Conservation (phyloP, 2,113 vertebrate species). For the Nibea coibor region DNA sequence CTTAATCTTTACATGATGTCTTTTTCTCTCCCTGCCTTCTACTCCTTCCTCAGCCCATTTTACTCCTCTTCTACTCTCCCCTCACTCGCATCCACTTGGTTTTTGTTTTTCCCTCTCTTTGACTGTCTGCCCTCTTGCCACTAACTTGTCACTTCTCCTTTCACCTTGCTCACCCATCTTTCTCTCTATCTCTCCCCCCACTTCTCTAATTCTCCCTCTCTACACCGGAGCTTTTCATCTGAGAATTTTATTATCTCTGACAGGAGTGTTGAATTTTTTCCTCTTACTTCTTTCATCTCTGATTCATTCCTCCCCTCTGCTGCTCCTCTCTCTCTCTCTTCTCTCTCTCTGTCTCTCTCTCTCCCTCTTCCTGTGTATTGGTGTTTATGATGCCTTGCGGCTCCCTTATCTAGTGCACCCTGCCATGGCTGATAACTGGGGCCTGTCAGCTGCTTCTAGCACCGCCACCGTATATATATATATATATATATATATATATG, state of each 20-base stretch:
- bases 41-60: neutral
- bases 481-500: neutral
- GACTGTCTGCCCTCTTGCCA: neutral
- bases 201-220: conserved; percentile 39
- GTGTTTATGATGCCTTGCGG: conserved; percentile 72
- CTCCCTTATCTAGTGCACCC: conserved; percentile 64
- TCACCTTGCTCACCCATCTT: conserved; percentile 30
- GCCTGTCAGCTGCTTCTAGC: conserved; percentile 61
- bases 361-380: conserved; percentile 23
- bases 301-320: conserved; percentile 49
- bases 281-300: conserved; percentile 66
- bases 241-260: conserved; percentile 71
- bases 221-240: conserved; percentile 54
- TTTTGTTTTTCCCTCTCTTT: neutral
- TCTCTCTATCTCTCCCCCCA: neutral
- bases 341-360: conserved; percentile 15
- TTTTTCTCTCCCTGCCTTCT: neutral
- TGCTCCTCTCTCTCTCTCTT: conserved; percentile 24
- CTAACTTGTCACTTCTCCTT: conserved; percentile 31
- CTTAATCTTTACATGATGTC: conserved; percentile 10
- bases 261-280: conserved; percentile 64
- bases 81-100: neutral
- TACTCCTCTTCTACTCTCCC: neutral
- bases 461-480: neutral
- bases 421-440: conserved; percentile 70